These are phyloP conservation scores for Aphaenogaster ashmeadi DNA, from an alignment of 1,140 invertebrate genomes.

Conservation along the genomic window DNA sequence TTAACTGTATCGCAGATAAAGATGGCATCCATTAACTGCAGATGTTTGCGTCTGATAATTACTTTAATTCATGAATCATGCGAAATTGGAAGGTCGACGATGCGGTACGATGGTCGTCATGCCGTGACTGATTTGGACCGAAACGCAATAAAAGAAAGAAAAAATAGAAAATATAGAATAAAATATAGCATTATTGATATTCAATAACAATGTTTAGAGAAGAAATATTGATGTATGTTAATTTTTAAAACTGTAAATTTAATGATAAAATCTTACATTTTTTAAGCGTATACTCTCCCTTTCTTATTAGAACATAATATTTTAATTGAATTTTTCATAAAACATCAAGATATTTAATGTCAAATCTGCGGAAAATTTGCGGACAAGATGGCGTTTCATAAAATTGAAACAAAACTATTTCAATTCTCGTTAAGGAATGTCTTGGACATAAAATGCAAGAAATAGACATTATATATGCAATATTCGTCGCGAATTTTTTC, in stretches of 20 bases:
- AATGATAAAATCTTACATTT: background rate
- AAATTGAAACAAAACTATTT: background rate
- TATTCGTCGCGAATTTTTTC: background rate
- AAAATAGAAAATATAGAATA: background rate
- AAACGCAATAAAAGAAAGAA: background rate
- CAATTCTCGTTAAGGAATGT: background rate
- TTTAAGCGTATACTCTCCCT: background rate
- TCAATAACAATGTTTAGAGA: background rate
- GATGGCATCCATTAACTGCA: slow-evolving; percentile 20
- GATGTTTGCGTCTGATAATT: slow-evolving; percentile 23
- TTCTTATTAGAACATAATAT: background rate
- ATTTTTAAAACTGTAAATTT: background rate
- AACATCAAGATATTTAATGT: background rate
- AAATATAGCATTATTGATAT: background rate
- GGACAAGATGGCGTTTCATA: background rate
- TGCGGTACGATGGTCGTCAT: background rate
- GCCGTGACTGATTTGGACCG: background rate
- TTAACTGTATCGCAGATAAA: slow-evolving; percentile 37
- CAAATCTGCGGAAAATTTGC: background rate
- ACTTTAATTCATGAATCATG: slow-evolving; percentile 30
- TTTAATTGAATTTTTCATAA: slow-evolving; percentile 12
- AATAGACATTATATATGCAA: background rate
- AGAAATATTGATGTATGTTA: background rate
- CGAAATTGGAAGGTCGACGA: background rate
- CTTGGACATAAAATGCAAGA: background rate